Evolutionary conservation across 2,888 invertebrate species (phyloP).

Genomic region (Crematogaster levior): DNA sequence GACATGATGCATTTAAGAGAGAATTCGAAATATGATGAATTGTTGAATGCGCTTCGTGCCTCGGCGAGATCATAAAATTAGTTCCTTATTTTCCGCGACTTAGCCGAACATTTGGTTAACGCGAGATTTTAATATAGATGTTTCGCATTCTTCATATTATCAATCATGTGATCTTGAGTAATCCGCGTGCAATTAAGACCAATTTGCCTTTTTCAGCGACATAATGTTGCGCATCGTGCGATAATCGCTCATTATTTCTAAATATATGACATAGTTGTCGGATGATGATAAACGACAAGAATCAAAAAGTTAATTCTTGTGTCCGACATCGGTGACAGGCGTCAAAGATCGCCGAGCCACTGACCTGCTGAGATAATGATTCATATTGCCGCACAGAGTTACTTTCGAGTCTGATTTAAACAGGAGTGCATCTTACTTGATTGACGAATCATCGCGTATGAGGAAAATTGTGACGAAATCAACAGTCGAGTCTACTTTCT

Average conservation of each 20-base stretch:
- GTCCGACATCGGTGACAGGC: constrained; percentile 42
- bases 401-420: constrained; percentile 41
- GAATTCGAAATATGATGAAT: constrained; percentile 14
- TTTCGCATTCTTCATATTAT: constrained; percentile 3
- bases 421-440: constrained; percentile 49
- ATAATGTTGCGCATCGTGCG: background rate
- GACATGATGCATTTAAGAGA: background rate
- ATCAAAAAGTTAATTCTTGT: constrained; percentile 53
- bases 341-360: constrained; percentile 54
- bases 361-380: constrained; percentile 66
- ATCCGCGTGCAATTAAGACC: background rate
- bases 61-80: background rate
- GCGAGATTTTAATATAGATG: background rate
- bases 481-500: background rate
- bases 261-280: constrained; percentile 55
- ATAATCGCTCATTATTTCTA: constrained; percentile 3
- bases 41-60: background rate
- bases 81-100: constrained; percentile 10
- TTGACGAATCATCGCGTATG: constrained; percentile 54
- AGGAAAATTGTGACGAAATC: constrained; percentile 25
- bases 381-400: constrained; percentile 54
- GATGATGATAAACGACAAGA: constrained; percentile 50
- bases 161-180: constrained; percentile 1
- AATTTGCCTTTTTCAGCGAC: background rate
- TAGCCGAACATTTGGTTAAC: background rate